Evolutionary conservation across 2,888 invertebrate genomes (phyloP).

Genomic region (Rotaria sp.): DNA sequence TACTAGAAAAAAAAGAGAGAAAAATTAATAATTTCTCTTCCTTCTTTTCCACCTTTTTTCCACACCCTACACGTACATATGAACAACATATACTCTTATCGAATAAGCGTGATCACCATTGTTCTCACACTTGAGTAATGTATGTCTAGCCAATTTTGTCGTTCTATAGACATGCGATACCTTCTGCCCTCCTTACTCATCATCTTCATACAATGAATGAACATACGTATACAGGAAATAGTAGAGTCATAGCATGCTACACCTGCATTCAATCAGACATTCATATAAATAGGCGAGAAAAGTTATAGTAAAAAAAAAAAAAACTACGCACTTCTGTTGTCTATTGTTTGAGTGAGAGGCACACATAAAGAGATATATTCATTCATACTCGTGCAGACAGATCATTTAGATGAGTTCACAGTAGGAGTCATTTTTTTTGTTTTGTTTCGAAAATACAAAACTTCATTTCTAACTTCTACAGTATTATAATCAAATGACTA

Average conservation of each 20-base stretch:
- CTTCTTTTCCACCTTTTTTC: background rate
- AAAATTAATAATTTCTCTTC: background rate
- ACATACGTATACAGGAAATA: background rate
- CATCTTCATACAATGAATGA: background rate
- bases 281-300: background rate
- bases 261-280: constrained; percentile 4
- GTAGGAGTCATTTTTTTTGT: background rate
- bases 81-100: background rate
- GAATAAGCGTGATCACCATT: constrained; percentile 8
- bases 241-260: background rate
- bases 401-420: background rate
- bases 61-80: too few relatives aligned
- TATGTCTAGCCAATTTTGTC: background rate
- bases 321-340: background rate
- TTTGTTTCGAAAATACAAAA: background rate
- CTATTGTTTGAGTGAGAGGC: background rate
- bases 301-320: background rate
- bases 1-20: background rate
- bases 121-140: background rate
- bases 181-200: background rate
- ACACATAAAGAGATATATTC: background rate
- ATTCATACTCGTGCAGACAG: background rate
- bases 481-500: background rate
- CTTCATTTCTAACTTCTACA: background rate
- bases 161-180: background rate